Evolutionary conservation across 2,888 invertebrate genomes (phyloP).

Genomic region (Uropetala carovei): DNA sequence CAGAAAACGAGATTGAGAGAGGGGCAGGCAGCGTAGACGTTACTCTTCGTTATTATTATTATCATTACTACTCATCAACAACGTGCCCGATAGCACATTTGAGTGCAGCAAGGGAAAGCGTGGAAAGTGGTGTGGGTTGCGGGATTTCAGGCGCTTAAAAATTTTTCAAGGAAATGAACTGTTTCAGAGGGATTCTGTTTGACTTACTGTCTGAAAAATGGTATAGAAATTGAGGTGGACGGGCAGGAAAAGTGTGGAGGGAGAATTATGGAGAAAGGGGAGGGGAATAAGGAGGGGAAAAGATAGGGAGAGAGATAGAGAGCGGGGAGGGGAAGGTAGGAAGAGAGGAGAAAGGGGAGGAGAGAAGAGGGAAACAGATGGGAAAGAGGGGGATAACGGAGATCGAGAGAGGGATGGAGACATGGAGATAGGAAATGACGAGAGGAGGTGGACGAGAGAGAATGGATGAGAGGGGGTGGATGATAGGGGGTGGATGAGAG

Average conservation of each 20-base stretch:
- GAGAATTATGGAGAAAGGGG: not conserved
- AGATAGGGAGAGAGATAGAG: no score
- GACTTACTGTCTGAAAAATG: not conserved
- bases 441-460: no score
- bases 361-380: not conserved
- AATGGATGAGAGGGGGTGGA: no score
- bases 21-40: no score
- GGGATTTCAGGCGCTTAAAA: no score
- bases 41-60: not conserved
- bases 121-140: not conserved
- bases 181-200: not conserved
- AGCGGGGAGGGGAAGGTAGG: no score
- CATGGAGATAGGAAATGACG: no score
- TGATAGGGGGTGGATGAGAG: no score
- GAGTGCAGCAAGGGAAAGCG: not conserved
- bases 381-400: not conserved
- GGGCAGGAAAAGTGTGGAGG: not conserved
- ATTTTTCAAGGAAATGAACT: not conserved
- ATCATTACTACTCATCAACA: not conserved
- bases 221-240: not conserved
- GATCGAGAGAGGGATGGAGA: not conserved
- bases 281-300: not conserved
- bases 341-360: no score
- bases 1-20: not conserved
- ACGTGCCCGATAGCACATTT: not conserved